Base-by-base conservation (phyloP, 2,888 invertebrate species). In the Xestia rhomboidea region DNA sequence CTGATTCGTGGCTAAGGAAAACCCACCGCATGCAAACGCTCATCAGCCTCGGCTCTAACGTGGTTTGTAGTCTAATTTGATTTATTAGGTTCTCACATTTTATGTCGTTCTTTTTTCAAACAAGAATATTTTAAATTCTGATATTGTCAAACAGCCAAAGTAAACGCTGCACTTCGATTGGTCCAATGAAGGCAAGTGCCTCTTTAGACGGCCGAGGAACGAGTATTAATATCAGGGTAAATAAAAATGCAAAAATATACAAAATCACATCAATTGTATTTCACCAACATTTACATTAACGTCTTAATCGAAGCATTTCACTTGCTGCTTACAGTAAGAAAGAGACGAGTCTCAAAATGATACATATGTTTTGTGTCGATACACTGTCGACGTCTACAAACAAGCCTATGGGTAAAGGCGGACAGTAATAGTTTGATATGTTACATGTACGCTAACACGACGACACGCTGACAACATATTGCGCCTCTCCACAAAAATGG, bases 251-350 rank as follows among this genome's bases (percentile, higher is more conserved):
- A 8, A 88, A 88, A 84, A 76, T 87, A 86, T 96, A 96, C 90
- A 96, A 96, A 96, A 96, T 96, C 96, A 96, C 96, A 96, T 96
- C 96, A 95, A 96, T 96, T 96, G 96, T 96, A 96, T 96, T 96
- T 96, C 96, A 96, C 95, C 96, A 96, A 96, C 96, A 96, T 96
- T 95, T 96, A 96, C 95, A 95, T 93, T 94, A 95, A 96, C 95
- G 94, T 95, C 95, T 95, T 95, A 95, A 95, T 95, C 94, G 93
- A 96, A 96, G 96, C 96, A 95, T 95, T 95, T 94, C 95, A 93
- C 91, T 94, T 95, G 94, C 92, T 93, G 95, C 94, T 95, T 95
- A 95, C 94, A 93, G 92, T 95, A 93, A 94, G 93, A 95, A 94
- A 93, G 94, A 93, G 94, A 95, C 94, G 90, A 91, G 91, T 95